These are phyloP conservation scores for Clepsis dumicolana DNA, from an alignment of 2,888 invertebrate genomes.

Conservation along the genomic window DNA sequence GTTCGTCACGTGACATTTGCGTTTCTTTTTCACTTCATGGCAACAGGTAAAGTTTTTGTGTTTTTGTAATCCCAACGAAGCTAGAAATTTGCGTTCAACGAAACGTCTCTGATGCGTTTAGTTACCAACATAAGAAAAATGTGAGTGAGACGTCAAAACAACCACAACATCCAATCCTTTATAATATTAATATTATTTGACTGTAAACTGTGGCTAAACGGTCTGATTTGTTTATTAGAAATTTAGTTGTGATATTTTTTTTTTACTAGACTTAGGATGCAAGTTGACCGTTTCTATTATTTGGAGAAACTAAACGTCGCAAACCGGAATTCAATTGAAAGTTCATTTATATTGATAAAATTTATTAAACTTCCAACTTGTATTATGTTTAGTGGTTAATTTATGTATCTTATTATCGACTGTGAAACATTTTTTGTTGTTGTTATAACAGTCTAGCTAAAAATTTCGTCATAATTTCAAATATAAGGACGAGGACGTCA, in stretches of 20 bases:
- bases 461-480: constrained; percentile 56
- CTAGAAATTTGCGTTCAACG: constrained; percentile 8
- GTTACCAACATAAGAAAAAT: constrained; percentile 3
- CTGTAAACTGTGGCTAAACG: background rate
- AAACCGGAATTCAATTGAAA: constrained; percentile 27
- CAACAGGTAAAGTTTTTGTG: background rate
- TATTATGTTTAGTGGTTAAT: background rate
- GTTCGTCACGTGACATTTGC: constrained; percentile 9
- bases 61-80: background rate
- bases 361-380: background rate
- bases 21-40: background rate
- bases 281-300: background rate
- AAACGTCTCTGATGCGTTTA: constrained; percentile 29
- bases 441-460: constrained; percentile 1
- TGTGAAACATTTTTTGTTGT: background rate
- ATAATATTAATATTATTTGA: too few species aligned
- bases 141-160: too few species aligned
- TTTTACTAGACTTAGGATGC: background rate
- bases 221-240: background rate
- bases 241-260: background rate
- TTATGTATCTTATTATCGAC: background rate
- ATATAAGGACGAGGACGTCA: constrained; percentile 39
- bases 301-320: constrained; percentile 33
- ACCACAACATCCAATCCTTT: too few species aligned
- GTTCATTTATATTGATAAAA: constrained; percentile 15